phyloP scores from a whole-genome alignment of 2,888 invertebrate species.

The Agapostemon virescens region DNA sequence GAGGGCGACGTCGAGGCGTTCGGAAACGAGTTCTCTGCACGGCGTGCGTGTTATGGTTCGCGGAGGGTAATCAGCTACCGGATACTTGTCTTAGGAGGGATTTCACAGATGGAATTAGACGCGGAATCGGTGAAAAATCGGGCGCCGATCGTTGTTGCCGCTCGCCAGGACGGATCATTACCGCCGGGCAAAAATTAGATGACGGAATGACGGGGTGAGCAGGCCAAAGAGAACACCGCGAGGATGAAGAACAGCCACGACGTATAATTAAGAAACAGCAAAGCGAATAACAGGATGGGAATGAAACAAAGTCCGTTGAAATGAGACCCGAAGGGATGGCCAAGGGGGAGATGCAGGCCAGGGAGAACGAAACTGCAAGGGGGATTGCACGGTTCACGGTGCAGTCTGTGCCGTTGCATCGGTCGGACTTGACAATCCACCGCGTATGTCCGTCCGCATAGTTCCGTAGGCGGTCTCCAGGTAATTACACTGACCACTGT shows the following conservation, averaged over 20 bases:
- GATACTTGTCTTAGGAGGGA: conserved; percentile 59
- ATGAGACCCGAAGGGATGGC: neutral
- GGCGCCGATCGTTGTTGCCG: conserved; percentile 17
- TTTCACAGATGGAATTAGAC: conserved; percentile 59
- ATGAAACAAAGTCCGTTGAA: conserved; percentile 17
- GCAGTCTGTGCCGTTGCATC: neutral
- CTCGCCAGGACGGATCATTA: conserved; percentile 36
- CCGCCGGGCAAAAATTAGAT: conserved; percentile 18
- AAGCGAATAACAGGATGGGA: conserved; percentile 26
- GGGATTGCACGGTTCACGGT: conserved; percentile 16
- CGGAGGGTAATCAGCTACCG: conserved; percentile 65
- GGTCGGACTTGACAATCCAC: neutral
- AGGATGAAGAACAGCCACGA: neutral
- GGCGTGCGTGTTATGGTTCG: conserved; percentile 64
- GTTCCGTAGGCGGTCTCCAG: neutral
- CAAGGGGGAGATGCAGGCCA: neutral
- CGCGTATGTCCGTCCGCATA: neutral
- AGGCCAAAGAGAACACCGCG: conserved; percentile 7
- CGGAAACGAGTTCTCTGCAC: conserved; percentile 54
- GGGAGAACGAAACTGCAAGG: neutral
- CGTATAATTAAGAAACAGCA: conserved; percentile 33
- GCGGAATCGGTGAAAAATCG: conserved; percentile 48
- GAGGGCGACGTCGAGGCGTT: conserved; percentile 23
- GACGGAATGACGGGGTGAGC: conserved; percentile 25
- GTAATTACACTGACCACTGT: neutral